phyloP scores from a whole-genome alignment of 2,113 vertebrate genomes.

The Varanus komodoensis region DNA sequence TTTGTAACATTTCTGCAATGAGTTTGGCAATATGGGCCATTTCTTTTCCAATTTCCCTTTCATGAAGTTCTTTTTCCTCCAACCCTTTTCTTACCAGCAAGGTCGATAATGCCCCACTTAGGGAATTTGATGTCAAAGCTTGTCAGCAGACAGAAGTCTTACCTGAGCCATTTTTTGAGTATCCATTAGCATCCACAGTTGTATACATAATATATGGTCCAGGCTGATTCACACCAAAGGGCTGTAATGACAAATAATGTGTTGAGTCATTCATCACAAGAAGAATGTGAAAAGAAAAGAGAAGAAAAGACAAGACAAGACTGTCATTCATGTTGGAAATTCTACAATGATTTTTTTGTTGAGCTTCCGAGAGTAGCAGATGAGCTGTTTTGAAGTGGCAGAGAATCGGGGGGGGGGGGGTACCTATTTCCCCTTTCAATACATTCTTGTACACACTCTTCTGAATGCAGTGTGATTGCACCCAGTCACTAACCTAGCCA shows the following conservation, averaged over 20 bases:
- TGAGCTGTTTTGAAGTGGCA: constrained; percentile 30
- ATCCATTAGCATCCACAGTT: constrained; percentile 93
- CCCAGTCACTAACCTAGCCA: neutral
- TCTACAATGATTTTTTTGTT: constrained; percentile 6
- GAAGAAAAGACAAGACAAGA: neutral
- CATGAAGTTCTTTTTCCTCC: neutral
- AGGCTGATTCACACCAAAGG: constrained; percentile 97
- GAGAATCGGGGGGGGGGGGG: neutral
- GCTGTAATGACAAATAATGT: constrained; percentile 74
- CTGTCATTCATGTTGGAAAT: constrained; percentile 16
- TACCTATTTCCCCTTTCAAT: neutral
- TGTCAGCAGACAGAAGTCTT: constrained; percentile 58
- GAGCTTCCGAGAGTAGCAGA: constrained; percentile 6
- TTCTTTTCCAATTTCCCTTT: too few species aligned
- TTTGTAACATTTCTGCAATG: neutral
- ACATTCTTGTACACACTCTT: neutral
- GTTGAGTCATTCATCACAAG: neutral
- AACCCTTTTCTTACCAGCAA: too few species aligned
- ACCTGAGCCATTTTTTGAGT: constrained; percentile 96
- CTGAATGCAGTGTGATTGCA: neutral
- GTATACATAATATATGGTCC: constrained; percentile 98
- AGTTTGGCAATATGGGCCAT: neutral
- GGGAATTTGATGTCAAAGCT: neutral
- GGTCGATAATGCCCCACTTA: too few species aligned
- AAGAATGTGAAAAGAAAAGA: neutral